A percentile compares a stretch with the other conserved stretches of the same genome.
Evolutionary conservation across 2,113 vertebrate species (phyloP).

Genomic region (Lepus timidus): DNA sequence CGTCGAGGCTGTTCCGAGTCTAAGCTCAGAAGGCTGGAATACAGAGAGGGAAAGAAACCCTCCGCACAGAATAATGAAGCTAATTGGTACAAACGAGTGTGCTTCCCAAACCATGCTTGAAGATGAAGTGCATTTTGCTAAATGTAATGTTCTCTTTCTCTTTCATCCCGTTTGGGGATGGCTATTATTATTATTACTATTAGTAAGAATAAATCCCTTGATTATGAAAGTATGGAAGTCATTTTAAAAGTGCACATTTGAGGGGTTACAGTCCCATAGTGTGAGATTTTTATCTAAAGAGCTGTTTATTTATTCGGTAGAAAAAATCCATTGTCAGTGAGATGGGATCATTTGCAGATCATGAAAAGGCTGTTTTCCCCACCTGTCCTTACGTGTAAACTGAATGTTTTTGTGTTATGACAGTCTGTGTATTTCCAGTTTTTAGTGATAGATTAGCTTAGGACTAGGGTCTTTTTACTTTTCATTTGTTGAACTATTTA

Average conservation of each 20-base stretch:
- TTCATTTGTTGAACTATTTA: no score
- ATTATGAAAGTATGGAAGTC: background rate
- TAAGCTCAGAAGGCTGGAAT: constrained; percentile 71
- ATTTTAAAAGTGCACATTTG: background rate
- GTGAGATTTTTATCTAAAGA: constrained; percentile 43
- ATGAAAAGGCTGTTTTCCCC: background rate
- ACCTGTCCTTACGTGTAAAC: background rate
- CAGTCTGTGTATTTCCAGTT: background rate
- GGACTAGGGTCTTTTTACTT: no score
- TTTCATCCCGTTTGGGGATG: background rate
- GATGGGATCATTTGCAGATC: background rate
- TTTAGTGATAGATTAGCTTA: constrained; percentile 16
- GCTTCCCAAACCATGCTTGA: constrained; percentile 37
- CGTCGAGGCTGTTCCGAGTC: constrained; percentile 72
- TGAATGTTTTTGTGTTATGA: background rate
- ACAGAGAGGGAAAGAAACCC: constrained; percentile 64
- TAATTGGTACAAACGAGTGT: constrained; percentile 80
- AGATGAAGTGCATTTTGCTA: constrained; percentile 67
- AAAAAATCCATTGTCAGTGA: constrained; percentile 28
- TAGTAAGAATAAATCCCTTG: background rate
- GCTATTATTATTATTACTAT: background rate
- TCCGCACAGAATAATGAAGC: constrained; percentile 70
- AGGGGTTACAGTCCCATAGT: background rate
- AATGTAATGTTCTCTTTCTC: background rate
- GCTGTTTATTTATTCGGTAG: constrained; percentile 40